A percentile compares a stretch with the other conserved stretches of the same genome.
Evolutionary conservation across 2,888 invertebrate species (phyloP).

Genomic region (Acrobeloides nanus): DNA sequence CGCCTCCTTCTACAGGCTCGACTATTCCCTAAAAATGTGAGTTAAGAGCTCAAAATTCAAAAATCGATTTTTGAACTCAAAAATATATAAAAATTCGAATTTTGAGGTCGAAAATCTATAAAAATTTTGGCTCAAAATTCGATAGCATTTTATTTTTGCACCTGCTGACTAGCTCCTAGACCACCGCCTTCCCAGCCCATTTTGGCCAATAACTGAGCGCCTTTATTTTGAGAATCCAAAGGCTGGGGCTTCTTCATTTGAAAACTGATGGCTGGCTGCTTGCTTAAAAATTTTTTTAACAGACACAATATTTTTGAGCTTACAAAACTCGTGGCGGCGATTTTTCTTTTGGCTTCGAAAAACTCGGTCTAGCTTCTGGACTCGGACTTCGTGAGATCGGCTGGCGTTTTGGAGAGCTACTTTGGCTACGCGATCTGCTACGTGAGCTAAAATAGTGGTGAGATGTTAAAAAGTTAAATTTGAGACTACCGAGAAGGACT

Average conservation of each 20-base stretch:
- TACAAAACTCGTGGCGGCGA: not conserved
- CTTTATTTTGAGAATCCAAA: slow-evolving; percentile 92
- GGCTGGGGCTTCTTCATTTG: too few relatives aligned
- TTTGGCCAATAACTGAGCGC: slow-evolving; percentile 89
- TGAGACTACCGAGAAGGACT: slow-evolving; percentile 3
- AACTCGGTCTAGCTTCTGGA: slow-evolving; percentile 19
- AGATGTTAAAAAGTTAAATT: not conserved
- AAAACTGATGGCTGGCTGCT: too few relatives aligned
- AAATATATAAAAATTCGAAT: not conserved
- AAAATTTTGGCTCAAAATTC: too few relatives aligned
- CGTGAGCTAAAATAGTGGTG: not conserved
- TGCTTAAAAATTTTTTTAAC: too few relatives aligned
- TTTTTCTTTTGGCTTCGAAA: not conserved
- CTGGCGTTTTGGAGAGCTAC: slow-evolving; percentile 5
- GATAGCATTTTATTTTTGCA: not conserved
- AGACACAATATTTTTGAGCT: not conserved
- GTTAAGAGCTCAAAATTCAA: not conserved
- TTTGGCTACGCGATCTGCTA: slow-evolving; percentile 5
- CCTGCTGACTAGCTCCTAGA: slow-evolving; percentile 74
- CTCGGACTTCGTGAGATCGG: slow-evolving; percentile 11
- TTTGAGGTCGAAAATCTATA: too few relatives aligned
- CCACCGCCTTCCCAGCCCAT: slow-evolving; percentile 96
- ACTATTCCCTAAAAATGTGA: too few relatives aligned
- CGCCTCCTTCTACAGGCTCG: slow-evolving; percentile 82
- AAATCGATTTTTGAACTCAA: too few relatives aligned